Base-by-base conservation (phyloP, 2,888 invertebrate genomes). In the Erebia epiphron region DNA sequence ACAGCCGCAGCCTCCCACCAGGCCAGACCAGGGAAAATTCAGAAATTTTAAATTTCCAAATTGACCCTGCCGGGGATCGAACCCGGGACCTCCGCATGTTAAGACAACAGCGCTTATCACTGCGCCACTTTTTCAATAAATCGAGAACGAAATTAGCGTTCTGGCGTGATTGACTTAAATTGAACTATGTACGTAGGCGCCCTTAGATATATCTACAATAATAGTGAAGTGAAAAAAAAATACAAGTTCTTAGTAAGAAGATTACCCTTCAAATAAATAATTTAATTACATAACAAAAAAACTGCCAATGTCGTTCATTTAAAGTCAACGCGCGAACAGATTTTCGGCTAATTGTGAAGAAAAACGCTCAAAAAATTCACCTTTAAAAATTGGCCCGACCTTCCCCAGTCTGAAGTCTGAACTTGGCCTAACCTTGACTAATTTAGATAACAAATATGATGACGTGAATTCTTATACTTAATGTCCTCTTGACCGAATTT, bases 401-500 rank as follows among this genome's bases (percentile, higher is more conserved):
- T 90, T 85, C 82, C 68, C 72, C 75, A 69, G 72, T 76, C 73
- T 80, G 83, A 83, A 69, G 72, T 76, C 73, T 80, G 83, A 83
- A 86, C 88, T 90, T 89, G 90, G 85, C 89, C 87, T 86, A 86
- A 80, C 83, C 84, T 84, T 81, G 81, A 21, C 54, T 9, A 73
- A 77, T 79, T 80, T 80, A 78, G 78, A 70, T 67, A 71, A 73
- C 70, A 70, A 69, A 71, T 72, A 35, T 62, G 62, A 26, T 54
- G 43, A 43, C 58, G 58, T 67, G 35, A 57, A 56, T 14, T 18
- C 16, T 35, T 35, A 35, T 35, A n/a, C n/a, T n/a, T n/a, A 35
- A 35, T 35, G 35, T 35, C 35, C 35, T 35, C 35, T 35, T 35
- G 35, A 7, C 35, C 35, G 35, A 35, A 35, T 35, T 35, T 35